phyloP scores from a whole-genome alignment of 2,888 invertebrate genomes.

The Tuberolachnus salignus region DNA sequence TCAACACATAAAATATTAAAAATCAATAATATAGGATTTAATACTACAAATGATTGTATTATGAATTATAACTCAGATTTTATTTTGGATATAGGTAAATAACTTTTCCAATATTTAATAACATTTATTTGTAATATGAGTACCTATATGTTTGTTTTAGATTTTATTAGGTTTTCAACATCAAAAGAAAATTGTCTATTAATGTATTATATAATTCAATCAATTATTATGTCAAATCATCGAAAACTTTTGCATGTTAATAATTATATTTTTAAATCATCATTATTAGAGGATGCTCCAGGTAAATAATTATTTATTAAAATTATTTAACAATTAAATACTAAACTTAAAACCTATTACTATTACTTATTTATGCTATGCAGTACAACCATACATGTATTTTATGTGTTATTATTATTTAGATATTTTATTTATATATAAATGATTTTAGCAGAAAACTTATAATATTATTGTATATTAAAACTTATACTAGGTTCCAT shows the following conservation, averaged over 20 bases:
- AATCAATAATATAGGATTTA: constrained; percentile 45
- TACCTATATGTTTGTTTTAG: constrained; percentile 23
- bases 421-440: not conserved
- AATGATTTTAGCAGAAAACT: not conserved
- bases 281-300: constrained; percentile 45
- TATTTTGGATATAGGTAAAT: constrained; percentile 41
- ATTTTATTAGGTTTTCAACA: constrained; percentile 27
- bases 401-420: not conserved
- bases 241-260: constrained; percentile 26
- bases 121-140: not conserved
- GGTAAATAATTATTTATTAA: constrained; percentile 21
- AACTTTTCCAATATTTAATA: not conserved
- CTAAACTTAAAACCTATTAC: not conserved
- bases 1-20: constrained; percentile 39
- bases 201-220: constrained; percentile 46
- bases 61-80: constrained; percentile 40
- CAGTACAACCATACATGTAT: not conserved
- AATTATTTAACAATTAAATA: not conserved
- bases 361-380: not conserved
- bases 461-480: not conserved
- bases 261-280: constrained; percentile 52
- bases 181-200: constrained; percentile 51
- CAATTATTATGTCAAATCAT: constrained; percentile 49
- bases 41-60: constrained; percentile 26
- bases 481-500: constrained; percentile 21